Conservation (phyloP, 2,797 vertebrate genomes). For the Salmo trutta region DNA sequence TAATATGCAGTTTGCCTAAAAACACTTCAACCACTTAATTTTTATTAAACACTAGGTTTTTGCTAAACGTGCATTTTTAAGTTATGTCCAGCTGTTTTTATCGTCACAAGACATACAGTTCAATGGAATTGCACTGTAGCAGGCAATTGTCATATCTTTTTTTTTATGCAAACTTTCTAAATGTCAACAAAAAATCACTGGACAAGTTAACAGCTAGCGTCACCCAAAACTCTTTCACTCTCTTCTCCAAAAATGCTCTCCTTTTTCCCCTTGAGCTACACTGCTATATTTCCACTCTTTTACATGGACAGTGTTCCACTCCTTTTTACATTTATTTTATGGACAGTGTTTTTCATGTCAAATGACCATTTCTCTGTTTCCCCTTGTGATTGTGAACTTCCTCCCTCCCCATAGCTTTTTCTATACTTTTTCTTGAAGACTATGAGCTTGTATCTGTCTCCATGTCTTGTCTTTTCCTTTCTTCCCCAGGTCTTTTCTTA, state of each 20-base stretch:
- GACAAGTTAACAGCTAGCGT: background rate
- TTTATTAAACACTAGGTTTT: too few species aligned
- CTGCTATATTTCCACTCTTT: background rate
- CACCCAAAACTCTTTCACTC: background rate
- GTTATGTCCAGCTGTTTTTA: too few species aligned
- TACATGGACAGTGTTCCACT: background rate
- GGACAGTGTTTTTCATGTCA: background rate
- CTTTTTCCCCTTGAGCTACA: too few species aligned
- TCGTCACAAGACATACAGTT: too few species aligned
- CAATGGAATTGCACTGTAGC: too few species aligned
- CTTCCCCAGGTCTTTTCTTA: background rate
- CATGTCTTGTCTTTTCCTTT: background rate
- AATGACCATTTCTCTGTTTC: background rate
- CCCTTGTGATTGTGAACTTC: background rate
- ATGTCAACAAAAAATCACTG: too few species aligned
- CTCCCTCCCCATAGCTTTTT: background rate
- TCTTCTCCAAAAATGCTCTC: background rate
- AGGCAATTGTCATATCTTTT: too few species aligned
- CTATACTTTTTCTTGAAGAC: background rate
- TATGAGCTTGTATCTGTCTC: constrained; percentile 4
- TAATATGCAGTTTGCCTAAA: too few species aligned
- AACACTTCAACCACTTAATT: too few species aligned
- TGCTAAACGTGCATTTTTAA: too few species aligned
- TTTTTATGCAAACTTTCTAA: too few species aligned
- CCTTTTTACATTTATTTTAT: background rate